These are phyloP conservation scores for Amaurobius ferox DNA, from an alignment of 2,888 invertebrate species.

Conservation along the genomic window DNA sequence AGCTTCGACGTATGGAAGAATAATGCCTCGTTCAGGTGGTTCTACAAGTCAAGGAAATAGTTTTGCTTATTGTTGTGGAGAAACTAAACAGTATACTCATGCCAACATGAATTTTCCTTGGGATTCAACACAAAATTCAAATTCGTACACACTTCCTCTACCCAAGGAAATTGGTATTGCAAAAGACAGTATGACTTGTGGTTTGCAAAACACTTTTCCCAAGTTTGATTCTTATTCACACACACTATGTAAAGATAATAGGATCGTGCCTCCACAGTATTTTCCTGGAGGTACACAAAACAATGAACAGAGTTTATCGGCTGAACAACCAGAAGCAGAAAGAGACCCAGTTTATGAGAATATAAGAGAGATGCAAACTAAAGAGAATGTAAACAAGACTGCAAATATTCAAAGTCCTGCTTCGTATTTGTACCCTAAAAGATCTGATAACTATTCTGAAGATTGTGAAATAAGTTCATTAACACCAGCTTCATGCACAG, in stretches of 20 bases:
- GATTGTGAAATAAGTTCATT: slow-evolving; percentile 19
- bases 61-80: slow-evolving; percentile 65
- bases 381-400: neutral
- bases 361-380: slow-evolving; percentile 34
- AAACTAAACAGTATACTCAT: slow-evolving; percentile 47
- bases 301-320: neutral
- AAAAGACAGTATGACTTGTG: slow-evolving; percentile 5
- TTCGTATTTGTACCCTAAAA: neutral
- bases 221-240: slow-evolving; percentile 19
- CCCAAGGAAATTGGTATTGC: slow-evolving; percentile 7
- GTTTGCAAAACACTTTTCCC: neutral
- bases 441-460: neutral
- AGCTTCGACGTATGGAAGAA: slow-evolving; percentile 51
- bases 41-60: slow-evolving; percentile 40
- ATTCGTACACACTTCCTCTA: slow-evolving; percentile 1
- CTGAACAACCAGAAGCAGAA: neutral
- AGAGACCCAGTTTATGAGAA: slow-evolving; percentile 65
- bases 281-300: neutral
- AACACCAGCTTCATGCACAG: slow-evolving; percentile 61
- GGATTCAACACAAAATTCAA: slow-evolving; percentile 33
- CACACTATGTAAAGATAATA: neutral
- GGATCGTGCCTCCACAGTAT: neutral
- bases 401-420: neutral
- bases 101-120: slow-evolving; percentile 53
- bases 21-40: slow-evolving; percentile 28